Base-by-base conservation (phyloP, 2,888 invertebrate genomes). In the Tinea trinotella region DNA sequence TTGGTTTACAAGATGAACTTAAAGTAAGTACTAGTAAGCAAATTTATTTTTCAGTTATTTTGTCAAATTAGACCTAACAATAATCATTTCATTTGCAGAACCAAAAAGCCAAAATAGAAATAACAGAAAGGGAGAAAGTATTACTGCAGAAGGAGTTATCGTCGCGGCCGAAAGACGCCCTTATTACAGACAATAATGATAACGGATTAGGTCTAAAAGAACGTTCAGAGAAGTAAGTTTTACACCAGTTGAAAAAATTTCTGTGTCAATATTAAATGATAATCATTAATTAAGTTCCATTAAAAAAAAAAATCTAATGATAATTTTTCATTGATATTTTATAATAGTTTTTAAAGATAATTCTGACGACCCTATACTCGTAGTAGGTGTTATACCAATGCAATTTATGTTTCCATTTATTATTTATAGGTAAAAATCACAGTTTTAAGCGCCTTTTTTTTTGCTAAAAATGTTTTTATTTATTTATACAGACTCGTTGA, bases 51-150 rank as follows among this genome's bases (percentile, higher is more conserved):
- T 44, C 9, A n/a, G n/a, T n/a, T n/a, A n/a, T n/a, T n/a, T n/a
- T n/a, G n/a, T n/a, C n/a, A n/a, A n/a, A n/a, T n/a, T n/a, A n/a
- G n/a, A n/a, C n/a, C n/a, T n/a, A n/a, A n/a, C n/a, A 30, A 4
- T 30, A 30, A 4, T 2, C 7, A 10, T 30, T 7, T 30, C n/a
- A 7, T 35, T 35, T 40, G 57, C 65, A 85, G 85, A 75, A 60
- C 60, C 67, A 75, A 55, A 80, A 73, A 67, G 73, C 70, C 50
- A 82, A 77, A 73, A 59, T 67, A 54, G 82, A 85, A 64, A 66
- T 83, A 60, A 65, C 73, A 0, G 80, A 84, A 62, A 68, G 80
- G 56, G 83, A 85, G 60, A 85, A 80, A 59, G 44, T 66, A 30
- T 58, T 77, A 9, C 56, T 84, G 50, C 73, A 83, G 58, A 84